Percentiles rank a stretch among this genome's conserved stretches.
phyloP scores from a whole-genome alignment of 2,888 invertebrate genomes.

The Troides aeacus region DNA sequence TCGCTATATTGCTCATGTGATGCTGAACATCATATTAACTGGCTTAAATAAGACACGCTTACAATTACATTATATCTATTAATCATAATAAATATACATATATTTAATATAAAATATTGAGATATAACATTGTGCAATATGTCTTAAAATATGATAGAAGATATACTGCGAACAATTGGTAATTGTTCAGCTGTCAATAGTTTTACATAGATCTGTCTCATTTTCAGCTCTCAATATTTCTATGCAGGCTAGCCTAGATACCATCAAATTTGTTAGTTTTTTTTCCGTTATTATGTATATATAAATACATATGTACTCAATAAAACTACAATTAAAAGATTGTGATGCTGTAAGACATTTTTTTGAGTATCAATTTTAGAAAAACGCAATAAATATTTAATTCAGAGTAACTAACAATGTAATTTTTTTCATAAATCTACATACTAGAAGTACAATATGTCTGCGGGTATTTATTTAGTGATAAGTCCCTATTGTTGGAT shows the following conservation, averaged over 20 bases:
- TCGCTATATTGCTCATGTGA: slow-evolving; percentile 9
- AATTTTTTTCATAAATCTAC: no score
- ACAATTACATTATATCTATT: slow-evolving; percentile 36
- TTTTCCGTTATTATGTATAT: background rate
- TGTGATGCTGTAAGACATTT: background rate
- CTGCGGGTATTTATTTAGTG: no score
- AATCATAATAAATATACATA: slow-evolving; percentile 38
- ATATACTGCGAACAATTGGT: slow-evolving; percentile 68
- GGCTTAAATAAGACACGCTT: slow-evolving; percentile 31
- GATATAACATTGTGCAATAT: slow-evolving; percentile 78
- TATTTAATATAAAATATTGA: slow-evolving; percentile 73
- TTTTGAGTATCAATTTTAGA: background rate
- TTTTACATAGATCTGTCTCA: slow-evolving; percentile 66
- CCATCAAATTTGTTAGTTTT: background rate
- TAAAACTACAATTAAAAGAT: background rate
- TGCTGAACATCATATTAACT: slow-evolving; percentile 1
- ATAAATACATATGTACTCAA: background rate
- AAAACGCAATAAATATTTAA: background rate
- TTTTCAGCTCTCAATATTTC: slow-evolving; percentile 34
- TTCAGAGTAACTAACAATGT: background rate
- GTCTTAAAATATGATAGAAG: slow-evolving; percentile 65
- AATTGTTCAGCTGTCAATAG: slow-evolving; percentile 70
- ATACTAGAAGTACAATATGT: no score
- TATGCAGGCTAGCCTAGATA: slow-evolving; percentile 4
- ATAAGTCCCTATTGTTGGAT: no score